phyloP scores from a whole-genome alignment of 2,113 vertebrate genomes.

The Sialia sialis region DNA sequence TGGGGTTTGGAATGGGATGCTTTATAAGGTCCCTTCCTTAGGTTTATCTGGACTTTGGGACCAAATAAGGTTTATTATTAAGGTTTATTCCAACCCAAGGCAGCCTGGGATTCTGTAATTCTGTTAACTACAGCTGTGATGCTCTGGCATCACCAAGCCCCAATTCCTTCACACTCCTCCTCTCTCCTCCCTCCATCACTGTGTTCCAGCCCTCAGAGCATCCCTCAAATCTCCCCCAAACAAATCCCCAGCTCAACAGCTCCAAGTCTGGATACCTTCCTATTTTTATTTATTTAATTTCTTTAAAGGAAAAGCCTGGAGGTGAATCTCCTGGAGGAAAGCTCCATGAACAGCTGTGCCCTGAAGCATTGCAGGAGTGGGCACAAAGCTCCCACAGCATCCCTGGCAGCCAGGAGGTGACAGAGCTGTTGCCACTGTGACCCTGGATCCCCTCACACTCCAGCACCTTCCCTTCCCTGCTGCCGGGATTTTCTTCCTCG shows the following conservation, averaged over 20 bases:
- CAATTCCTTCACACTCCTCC: not conserved
- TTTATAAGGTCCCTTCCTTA: not conserved
- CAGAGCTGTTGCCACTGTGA: not conserved
- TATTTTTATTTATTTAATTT: not conserved
- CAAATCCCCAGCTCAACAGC: not conserved
- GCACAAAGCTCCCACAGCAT: not conserved
- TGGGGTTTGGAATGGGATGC: not conserved
- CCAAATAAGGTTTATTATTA: too few relatives aligned
- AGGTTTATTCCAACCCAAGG: not conserved
- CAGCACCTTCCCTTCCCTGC: not conserved
- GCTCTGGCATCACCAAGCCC: not conserved
- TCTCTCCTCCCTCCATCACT: not conserved
- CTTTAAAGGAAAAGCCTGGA: not conserved
- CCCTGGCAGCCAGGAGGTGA: not conserved
- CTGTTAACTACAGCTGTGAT: accelerated
- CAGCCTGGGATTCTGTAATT: not conserved
- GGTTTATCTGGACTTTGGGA: too few relatives aligned
- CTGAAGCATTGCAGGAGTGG: accelerated
- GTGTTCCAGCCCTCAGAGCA: accelerated
- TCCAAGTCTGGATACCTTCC: not conserved
- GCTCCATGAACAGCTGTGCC: not conserved
- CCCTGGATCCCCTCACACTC: not conserved
- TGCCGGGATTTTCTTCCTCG: not conserved
- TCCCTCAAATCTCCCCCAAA: not conserved
- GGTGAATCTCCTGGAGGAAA: not conserved